Conservation (phyloP, 2,888 invertebrate species). For the Heliconius erato region DNA sequence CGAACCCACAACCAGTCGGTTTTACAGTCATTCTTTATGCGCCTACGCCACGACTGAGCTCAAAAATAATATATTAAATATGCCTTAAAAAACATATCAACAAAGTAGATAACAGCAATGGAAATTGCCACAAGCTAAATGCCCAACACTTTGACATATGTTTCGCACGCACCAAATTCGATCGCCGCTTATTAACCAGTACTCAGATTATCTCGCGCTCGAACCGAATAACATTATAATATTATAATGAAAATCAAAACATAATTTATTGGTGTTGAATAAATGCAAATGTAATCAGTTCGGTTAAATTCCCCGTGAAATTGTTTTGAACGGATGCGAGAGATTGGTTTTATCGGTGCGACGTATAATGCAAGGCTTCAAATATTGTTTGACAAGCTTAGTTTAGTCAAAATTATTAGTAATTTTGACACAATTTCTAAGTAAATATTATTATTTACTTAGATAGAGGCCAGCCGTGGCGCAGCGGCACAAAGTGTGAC, state of each 20-base stretch:
- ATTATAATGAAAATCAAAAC: slow-evolving; percentile 56
- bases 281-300: slow-evolving; percentile 65
- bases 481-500: too few relatives aligned
- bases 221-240: slow-evolving; percentile 21
- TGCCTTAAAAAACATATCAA: too few relatives aligned
- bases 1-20: too few relatives aligned
- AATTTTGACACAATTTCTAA: too few relatives aligned
- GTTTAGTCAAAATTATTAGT: not conserved
- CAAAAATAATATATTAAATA: too few relatives aligned
- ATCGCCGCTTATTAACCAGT: slow-evolving; percentile 13
- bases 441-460: too few relatives aligned
- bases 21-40: too few relatives aligned
- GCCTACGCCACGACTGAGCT: too few relatives aligned
- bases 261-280: slow-evolving; percentile 58
- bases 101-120: too few relatives aligned
- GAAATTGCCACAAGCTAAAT: not conserved
- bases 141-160: not conserved
- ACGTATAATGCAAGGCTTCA: not conserved
- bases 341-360: slow-evolving; percentile 8
- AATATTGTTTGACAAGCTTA: not conserved
- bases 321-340: slow-evolving; percentile 56
- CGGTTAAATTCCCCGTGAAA: slow-evolving; percentile 57
- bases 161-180: not conserved
- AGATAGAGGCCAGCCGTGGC: too few relatives aligned
- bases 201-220: slow-evolving; percentile 26